Evolutionary conservation across 2,797 vertebrate genomes (phyloP).

Genomic region (Girardinus metallicus): DNA sequence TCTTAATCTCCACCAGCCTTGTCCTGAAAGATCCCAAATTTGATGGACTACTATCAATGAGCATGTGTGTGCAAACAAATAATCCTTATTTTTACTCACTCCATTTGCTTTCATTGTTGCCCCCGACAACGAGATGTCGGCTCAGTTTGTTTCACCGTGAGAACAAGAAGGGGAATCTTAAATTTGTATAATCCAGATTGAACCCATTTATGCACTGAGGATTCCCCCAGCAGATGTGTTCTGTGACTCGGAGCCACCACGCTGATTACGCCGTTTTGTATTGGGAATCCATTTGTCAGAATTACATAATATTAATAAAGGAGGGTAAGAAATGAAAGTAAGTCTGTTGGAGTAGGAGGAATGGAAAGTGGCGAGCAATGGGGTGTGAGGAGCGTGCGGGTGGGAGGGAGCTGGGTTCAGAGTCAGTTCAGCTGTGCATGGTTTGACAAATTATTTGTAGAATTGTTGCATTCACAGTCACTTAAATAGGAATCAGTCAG

Average conservation of each 20-base stretch:
- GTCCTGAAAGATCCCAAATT: constrained; percentile 93
- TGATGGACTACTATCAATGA: constrained; percentile 88
- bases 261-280: constrained; percentile 1
- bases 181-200: not conserved
- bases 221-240: not conserved
- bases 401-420: constrained; percentile 89
- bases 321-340: not conserved
- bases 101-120: constrained; percentile 3
- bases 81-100: constrained; percentile 64
- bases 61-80: constrained; percentile 87
- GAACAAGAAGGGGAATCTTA: not conserved
- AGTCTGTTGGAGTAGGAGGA: constrained; percentile 19
- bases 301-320: not conserved
- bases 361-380: constrained; percentile 28
- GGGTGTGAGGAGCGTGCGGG: constrained; percentile 77
- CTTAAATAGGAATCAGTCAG: constrained; percentile 99
- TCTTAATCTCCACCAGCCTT: constrained; percentile 88
- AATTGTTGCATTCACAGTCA: constrained; percentile 99
- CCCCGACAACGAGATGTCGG: constrained; percentile 2
- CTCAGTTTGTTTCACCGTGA: constrained; percentile 16
- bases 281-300: constrained; percentile 6
- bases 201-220: not conserved
- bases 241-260: not conserved
- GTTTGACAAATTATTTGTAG: constrained; percentile 98
- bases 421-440: constrained; percentile 93